Percentiles rank a stretch among this genome's conserved stretches.
phyloP scores from a whole-genome alignment of 2,888 invertebrate genomes.

The Melanargia galathea region DNA sequence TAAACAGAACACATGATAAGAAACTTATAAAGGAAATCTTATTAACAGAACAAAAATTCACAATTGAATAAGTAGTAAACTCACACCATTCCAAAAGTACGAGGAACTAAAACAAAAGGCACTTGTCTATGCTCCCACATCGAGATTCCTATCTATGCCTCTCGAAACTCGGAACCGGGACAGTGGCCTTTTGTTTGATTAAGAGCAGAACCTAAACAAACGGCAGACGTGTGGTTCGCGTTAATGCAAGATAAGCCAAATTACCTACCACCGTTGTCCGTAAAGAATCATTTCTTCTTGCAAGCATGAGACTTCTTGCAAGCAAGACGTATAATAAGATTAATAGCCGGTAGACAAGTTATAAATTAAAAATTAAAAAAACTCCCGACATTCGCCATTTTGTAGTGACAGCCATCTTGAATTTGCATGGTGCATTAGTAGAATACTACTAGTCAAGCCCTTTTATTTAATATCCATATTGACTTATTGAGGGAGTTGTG shows the following conservation, averaged over 20 bases:
- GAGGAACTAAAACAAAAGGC: background rate
- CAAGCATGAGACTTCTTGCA: no score
- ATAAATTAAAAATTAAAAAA: no score
- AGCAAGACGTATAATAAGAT: no score
- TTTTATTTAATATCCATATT: no score
- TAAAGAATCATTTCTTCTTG: background rate
- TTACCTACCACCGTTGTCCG: constrained; percentile 22
- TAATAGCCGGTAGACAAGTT: no score
- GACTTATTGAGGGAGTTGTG: no score
- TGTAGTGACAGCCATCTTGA: no score
- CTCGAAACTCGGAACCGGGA: constrained; percentile 15
- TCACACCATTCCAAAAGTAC: constrained; percentile 9
- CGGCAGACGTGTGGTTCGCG: constrained; percentile 47
- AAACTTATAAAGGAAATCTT: background rate
- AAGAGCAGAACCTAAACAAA: constrained; percentile 22
- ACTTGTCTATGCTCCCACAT: constrained; percentile 19
- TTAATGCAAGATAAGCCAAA: constrained; percentile 54
- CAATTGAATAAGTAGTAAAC: background rate
- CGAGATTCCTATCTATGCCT: constrained; percentile 8
- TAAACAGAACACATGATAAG: no score
- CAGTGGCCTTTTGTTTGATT: constrained; percentile 18
- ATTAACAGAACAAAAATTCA: background rate
- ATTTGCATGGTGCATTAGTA: no score
- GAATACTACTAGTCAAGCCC: no score
- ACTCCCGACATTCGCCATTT: no score